These are phyloP conservation scores for Cotesia glomerata DNA, from an alignment of 1,140 invertebrate genomes.

Conservation along the genomic window DNA sequence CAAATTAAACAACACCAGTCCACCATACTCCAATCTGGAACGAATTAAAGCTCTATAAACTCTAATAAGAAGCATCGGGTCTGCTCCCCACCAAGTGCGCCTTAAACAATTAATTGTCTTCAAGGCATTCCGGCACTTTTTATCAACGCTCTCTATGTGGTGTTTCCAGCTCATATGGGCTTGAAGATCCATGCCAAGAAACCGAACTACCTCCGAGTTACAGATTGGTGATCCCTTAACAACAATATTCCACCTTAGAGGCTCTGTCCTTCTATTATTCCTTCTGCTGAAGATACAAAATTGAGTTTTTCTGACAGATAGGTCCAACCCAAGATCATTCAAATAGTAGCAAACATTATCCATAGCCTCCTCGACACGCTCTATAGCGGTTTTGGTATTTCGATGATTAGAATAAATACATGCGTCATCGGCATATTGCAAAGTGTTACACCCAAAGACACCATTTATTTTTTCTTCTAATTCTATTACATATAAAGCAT, in stretches of 20 bases:
- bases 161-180: neutral
- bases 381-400: neutral
- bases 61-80: neutral
- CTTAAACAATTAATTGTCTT: slow-evolving; percentile 16
- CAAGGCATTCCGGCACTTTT: slow-evolving; percentile 8
- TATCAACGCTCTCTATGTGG: neutral
- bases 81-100: neutral
- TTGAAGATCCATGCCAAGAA: slow-evolving; percentile 18
- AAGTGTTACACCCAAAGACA: neutral
- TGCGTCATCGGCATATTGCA: slow-evolving; percentile 27
- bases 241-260: neutral
- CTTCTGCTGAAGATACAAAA: slow-evolving; percentile 20
- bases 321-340: neutral
- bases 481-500: slow-evolving; percentile 11
- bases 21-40: slow-evolving; percentile 19
- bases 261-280: neutral
- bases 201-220: neutral
- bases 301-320: slow-evolving; percentile 9
- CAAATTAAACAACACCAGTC: slow-evolving; percentile 16
- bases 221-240: neutral
- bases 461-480: neutral
- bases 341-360: neutral
- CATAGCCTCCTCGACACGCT: neutral
- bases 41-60: neutral
- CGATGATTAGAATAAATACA: neutral